Conservation (phyloP, 2,113 vertebrate species). For the Clarias macrocephalus region DNA sequence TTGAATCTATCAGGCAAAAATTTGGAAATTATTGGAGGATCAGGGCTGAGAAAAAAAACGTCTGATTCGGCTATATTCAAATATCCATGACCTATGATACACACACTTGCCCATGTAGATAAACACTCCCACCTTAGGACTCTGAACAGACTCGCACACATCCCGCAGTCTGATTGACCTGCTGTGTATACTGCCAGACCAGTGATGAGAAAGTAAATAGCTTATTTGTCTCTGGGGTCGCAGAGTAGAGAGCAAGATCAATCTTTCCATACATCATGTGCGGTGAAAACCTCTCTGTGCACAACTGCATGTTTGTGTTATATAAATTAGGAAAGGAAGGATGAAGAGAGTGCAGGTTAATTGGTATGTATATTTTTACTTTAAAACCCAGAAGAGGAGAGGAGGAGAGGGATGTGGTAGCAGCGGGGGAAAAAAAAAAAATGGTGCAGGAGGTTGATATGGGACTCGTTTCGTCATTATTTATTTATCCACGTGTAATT, state of each 20-base stretch:
- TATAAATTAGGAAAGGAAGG: not conserved
- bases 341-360: constrained; percentile 2
- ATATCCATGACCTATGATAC: not conserved
- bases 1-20: not conserved
- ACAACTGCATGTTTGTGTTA: not conserved
- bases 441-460: not conserved
- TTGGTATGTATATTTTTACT: constrained; percentile 15
- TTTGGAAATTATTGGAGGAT: not conserved
- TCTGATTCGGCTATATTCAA: not conserved
- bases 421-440: not conserved
- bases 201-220: constrained; percentile 48
- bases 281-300: not conserved
- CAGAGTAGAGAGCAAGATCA: constrained; percentile 10
- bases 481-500: not conserved
- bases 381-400: not conserved
- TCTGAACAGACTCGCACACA: constrained; percentile 22
- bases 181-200: constrained; percentile 21
- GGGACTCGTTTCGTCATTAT: not conserved
- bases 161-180: constrained; percentile 35
- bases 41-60: not conserved
- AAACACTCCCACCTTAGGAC: not conserved
- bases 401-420: not conserved
- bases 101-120: not conserved
- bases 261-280: constrained; percentile 16
- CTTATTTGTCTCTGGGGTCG: constrained; percentile 42